Percentiles rank a stretch among this genome's conserved stretches.
Conservation (phyloP, 2,797 vertebrate genomes). For the Ceryle rudis region DNA sequence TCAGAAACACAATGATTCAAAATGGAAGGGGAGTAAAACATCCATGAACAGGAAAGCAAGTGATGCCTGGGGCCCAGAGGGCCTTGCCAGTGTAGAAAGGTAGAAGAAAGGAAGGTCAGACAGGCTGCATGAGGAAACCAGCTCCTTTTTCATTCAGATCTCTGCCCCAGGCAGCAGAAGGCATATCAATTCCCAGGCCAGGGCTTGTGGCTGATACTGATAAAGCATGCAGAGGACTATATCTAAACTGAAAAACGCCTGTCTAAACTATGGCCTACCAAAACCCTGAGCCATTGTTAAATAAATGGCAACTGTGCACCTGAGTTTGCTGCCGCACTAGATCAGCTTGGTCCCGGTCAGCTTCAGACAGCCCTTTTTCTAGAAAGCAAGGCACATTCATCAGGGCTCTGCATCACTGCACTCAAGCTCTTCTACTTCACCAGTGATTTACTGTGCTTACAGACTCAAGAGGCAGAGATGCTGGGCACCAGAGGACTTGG, state of each 20-base stretch:
- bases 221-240: background rate
- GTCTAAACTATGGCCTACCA: background rate
- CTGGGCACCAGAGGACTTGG: background rate
- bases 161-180: background rate
- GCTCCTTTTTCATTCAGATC: background rate
- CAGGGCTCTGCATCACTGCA: background rate
- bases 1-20: background rate
- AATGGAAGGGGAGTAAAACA: background rate
- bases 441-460: background rate
- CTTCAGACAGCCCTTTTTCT: background rate
- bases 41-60: background rate
- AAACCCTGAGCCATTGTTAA: background rate
- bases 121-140: background rate
- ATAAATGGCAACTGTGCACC: background rate
- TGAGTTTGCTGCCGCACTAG: accelerated
- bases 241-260: background rate
- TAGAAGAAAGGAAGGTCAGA: constrained; percentile 32
- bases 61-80: background rate
- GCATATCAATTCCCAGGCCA: constrained; percentile 9
- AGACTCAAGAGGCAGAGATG: background rate
- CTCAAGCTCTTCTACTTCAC: background rate
- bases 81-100: background rate
- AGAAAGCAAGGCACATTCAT: background rate
- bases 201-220: background rate
- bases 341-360: background rate